Conservation (phyloP, 1,140 invertebrate species). For the Trachymyrmex cornetzi region DNA sequence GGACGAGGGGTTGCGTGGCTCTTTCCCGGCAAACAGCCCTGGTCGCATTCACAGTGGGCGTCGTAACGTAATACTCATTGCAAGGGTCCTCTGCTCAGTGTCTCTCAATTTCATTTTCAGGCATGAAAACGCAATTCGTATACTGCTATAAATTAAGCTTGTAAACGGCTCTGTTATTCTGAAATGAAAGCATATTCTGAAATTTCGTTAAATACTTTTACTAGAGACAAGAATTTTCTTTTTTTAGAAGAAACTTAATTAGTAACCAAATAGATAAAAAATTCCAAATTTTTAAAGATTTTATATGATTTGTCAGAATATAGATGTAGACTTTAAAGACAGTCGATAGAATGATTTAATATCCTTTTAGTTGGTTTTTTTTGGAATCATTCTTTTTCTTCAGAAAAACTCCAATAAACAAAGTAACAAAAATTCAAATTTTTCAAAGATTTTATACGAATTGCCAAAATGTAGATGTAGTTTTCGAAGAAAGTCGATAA, state of each 20-base stretch:
- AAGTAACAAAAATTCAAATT: not conserved
- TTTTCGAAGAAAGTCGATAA: not conserved
- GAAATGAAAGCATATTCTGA: not conserved
- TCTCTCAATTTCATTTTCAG: constrained; percentile 39
- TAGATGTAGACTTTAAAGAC: not conserved
- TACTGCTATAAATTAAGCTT: not conserved
- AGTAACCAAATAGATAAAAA: no score
- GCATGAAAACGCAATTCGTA: not conserved
- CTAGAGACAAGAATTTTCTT: not conserved
- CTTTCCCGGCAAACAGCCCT: constrained; percentile 40
- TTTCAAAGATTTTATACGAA: not conserved
- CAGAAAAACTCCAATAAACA: not conserved
- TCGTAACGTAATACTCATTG: constrained; percentile 64
- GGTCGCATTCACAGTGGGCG: constrained; percentile 51
- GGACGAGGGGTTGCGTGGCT: constrained; percentile 47
- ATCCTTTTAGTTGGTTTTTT: not conserved
- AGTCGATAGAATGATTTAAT: constrained; percentile 25
- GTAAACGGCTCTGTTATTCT: not conserved
- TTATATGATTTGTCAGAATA: not conserved
- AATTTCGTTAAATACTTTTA: not conserved
- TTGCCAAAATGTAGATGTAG: not conserved
- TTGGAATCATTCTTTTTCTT: not conserved
- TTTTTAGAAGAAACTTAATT: not conserved
- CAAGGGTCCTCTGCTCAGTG: constrained; percentile 48
- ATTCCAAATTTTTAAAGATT: not conserved